Evolutionary conservation across 2,113 vertebrate species (phyloP).

Genomic region (Ploceus nigricollis): DNA sequence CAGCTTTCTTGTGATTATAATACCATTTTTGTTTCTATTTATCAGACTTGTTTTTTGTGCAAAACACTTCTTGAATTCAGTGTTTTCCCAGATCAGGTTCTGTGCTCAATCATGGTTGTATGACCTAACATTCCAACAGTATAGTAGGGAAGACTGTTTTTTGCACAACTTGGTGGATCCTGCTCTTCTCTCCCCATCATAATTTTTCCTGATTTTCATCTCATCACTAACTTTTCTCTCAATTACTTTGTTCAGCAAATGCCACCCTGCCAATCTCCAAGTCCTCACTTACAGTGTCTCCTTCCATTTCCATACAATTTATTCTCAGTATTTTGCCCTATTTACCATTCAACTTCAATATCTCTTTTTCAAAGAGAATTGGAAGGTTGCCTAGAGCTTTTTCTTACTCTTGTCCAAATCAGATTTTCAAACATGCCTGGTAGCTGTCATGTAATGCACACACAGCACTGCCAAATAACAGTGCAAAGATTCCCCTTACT

Average conservation of each 20-base stretch:
- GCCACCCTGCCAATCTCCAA: background rate
- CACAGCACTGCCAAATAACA: background rate
- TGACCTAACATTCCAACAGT: background rate
- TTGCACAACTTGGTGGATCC: background rate
- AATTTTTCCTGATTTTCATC: background rate
- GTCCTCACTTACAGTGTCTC: background rate
- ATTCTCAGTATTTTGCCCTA: background rate
- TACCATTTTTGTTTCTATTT: background rate
- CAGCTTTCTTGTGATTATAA: background rate
- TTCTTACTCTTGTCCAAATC: background rate
- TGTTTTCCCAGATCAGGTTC: background rate
- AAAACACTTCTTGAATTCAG: background rate
- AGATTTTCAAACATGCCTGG: background rate
- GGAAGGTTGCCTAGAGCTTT: background rate
- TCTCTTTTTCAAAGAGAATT: background rate
- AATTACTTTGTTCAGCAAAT: background rate
- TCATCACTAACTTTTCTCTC: background rate
- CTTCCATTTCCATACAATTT: background rate
- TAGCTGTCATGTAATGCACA: background rate
- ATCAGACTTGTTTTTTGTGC: background rate
- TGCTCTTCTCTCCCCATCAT: background rate
- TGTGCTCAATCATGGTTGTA: rapidly evolving
- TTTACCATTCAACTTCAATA: background rate
- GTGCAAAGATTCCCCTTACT: background rate
- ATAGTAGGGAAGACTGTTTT: background rate